Conservation (phyloP, 1,140 invertebrate species). For the Ceratitis capitata region DNA sequence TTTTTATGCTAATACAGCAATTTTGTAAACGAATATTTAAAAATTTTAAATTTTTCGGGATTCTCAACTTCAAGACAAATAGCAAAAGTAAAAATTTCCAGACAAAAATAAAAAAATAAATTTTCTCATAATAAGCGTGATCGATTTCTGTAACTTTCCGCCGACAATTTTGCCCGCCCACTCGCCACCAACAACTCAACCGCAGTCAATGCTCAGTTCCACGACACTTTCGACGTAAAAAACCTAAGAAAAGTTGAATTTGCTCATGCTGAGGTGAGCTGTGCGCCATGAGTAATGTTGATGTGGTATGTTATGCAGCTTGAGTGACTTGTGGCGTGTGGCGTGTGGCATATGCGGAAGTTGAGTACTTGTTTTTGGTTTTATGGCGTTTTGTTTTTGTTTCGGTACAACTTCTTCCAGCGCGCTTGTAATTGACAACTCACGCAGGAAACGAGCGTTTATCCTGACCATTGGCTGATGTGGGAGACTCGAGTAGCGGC, state of each 20-base stretch:
- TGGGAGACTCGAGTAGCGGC: no score
- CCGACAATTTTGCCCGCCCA: background rate
- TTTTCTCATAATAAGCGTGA: background rate
- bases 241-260: background rate
- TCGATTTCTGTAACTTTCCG: background rate
- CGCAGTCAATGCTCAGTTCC: background rate
- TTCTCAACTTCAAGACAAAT: background rate
- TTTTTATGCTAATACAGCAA: no score
- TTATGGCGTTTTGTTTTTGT: background rate
- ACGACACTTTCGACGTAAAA: background rate
- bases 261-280: background rate
- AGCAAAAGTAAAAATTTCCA: background rate
- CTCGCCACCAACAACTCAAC: background rate
- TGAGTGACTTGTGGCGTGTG: background rate
- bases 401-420: background rate
- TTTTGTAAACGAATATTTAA: no score
- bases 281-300: background rate
- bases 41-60: background rate
- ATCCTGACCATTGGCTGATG: constrained; percentile 56
- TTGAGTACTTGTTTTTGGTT: background rate
- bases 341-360: background rate
- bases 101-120: background rate
- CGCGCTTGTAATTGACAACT: constrained; percentile 56
- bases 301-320: background rate
- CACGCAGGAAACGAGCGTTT: constrained; percentile 64